phyloP scores from a whole-genome alignment of 2,113 vertebrate genomes.

The Ophthalmolycus amberensis region DNA sequence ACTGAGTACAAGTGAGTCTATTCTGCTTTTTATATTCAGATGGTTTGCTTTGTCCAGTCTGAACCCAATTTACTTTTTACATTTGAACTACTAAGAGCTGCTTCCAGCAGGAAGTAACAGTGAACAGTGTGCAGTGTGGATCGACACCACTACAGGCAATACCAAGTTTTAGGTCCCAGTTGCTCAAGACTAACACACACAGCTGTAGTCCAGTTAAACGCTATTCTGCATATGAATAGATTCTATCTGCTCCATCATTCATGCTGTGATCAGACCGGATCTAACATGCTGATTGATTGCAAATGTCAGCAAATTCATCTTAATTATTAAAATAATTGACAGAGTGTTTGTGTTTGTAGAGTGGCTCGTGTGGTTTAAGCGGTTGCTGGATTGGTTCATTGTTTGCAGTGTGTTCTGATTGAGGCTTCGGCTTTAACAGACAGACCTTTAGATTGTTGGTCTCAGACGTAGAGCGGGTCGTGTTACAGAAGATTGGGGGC shows the following conservation, averaged over 20 bases:
- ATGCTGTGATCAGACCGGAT: background rate
- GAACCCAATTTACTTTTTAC: background rate
- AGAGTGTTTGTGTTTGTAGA: background rate
- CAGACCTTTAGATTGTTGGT: background rate
- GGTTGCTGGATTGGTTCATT: background rate
- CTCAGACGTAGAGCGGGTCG: too few relatives aligned
- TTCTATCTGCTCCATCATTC: background rate
- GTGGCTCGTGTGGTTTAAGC: background rate
- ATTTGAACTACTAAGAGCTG: background rate
- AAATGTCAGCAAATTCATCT: background rate
- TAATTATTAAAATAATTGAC: background rate
- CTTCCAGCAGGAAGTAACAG: background rate
- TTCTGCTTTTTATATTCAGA: background rate
- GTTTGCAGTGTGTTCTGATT: background rate
- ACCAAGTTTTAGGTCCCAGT: too few relatives aligned
- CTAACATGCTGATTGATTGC: background rate
- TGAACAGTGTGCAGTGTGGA: background rate
- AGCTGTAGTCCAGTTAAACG: background rate
- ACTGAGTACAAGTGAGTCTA: slow-evolving; percentile 58
- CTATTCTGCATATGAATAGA: background rate
- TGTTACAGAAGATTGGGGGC: background rate
- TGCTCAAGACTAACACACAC: background rate
- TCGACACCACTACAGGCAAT: background rate
- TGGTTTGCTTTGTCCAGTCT: background rate
- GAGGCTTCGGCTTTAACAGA: background rate